Evolutionary conservation across 2,888 invertebrate species (phyloP).

Genomic region (Brachylomia viminalis): DNA sequence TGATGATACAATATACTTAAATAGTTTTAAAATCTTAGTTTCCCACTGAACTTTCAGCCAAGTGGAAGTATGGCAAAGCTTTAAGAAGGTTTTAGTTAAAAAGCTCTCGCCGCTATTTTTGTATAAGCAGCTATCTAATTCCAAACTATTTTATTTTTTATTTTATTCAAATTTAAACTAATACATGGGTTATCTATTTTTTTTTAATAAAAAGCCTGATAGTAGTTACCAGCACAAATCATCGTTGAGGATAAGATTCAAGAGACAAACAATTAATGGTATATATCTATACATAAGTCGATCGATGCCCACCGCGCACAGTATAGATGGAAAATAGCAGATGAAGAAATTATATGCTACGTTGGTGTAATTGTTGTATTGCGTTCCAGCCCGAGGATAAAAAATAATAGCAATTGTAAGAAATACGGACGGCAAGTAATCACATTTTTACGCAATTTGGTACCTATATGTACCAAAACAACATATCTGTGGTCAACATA

Average conservation of each 20-base stretch:
- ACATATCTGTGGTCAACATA: not conserved
- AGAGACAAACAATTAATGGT: not conserved
- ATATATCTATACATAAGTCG: not conserved
- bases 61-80: slow-evolving; percentile 4
- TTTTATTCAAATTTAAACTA: not conserved
- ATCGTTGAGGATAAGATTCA: not conserved
- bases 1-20: not conserved
- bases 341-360: not conserved
- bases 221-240: not conserved
- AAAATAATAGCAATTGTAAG: not conserved
- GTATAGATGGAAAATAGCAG: not conserved
- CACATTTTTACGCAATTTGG: slow-evolving; percentile 5
- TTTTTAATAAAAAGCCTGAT: slow-evolving; percentile 4
- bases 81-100: slow-evolving; percentile 11
- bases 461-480: not conserved
- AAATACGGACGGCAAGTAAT: not conserved
- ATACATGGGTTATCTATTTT: not conserved
- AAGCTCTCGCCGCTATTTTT: slow-evolving; percentile 27
- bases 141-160: not conserved
- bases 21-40: slow-evolving; percentile 14
- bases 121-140: not conserved
- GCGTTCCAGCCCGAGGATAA: not conserved
- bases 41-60: slow-evolving; percentile 7
- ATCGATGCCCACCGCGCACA: not conserved
- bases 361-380: slow-evolving; percentile 1